Percentiles rank a stretch among this genome's conserved stretches.
Evolutionary conservation across 2,113 vertebrate species (phyloP).

Genomic region (Ariopsis seemanni): DNA sequence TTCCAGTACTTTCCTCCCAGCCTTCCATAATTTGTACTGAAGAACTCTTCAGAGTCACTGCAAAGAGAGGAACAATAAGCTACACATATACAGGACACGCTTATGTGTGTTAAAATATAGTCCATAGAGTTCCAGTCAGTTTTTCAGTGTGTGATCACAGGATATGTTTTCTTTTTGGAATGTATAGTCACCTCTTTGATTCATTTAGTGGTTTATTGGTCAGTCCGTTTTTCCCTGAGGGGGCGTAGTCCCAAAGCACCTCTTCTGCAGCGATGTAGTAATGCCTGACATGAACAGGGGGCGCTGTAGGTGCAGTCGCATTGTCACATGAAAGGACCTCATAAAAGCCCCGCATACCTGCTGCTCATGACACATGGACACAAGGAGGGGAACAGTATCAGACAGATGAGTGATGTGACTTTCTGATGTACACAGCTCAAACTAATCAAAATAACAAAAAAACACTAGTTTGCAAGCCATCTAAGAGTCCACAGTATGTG

Average conservation of each 20-base stretch:
- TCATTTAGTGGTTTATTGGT: background rate
- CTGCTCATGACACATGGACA: background rate
- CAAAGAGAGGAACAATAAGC: background rate
- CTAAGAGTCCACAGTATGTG: too few species aligned
- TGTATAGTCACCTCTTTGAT: background rate
- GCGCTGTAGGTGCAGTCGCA: background rate
- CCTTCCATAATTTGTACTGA: conserved; percentile 73
- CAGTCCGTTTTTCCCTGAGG: background rate
- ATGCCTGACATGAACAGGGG: background rate
- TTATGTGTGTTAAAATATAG: background rate
- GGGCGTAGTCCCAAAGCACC: background rate
- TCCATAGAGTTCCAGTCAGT: background rate
- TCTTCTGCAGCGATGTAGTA: conserved; percentile 22
- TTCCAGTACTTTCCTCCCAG: conserved; percentile 88
- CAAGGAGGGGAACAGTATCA: background rate
- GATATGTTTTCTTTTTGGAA: background rate
- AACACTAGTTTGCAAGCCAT: too few species aligned
- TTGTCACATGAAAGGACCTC: background rate
- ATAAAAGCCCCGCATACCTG: conserved; percentile 16
- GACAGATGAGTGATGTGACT: background rate
- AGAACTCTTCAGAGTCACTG: conserved; percentile 74
- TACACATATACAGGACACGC: too few species aligned
- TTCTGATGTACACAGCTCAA: background rate
- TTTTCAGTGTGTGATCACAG: background rate
- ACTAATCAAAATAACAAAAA: background rate